A percentile compares a stretch with the other conserved stretches of the same genome.
These are phyloP conservation scores for Parus major DNA, from an alignment of 2,113 vertebrate genomes.

Conservation along the genomic window DNA sequence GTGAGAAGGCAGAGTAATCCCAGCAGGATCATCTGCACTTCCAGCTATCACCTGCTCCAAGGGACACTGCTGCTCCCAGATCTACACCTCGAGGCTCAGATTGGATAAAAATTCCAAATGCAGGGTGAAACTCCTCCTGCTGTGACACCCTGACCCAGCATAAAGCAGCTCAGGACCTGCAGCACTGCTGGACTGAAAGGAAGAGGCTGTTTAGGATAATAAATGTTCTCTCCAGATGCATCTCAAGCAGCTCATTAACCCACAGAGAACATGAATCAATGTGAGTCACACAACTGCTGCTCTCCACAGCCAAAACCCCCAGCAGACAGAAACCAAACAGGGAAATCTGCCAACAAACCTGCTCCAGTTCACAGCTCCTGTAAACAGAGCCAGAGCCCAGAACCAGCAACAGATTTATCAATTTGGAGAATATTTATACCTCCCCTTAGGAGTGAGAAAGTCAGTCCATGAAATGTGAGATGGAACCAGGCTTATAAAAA, in stretches of 20 bases:
- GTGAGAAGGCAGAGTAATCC: background rate
- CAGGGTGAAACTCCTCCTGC: background rate
- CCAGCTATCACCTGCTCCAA: background rate
- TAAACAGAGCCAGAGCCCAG: background rate
- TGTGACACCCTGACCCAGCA: background rate
- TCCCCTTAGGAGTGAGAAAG: background rate
- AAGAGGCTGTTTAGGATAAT: background rate
- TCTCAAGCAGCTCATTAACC: background rate
- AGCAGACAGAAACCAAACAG: background rate
- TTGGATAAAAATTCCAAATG: background rate
- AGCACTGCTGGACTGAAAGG: background rate
- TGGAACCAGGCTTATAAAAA: background rate
- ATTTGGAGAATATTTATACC: background rate
- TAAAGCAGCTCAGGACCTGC: background rate
- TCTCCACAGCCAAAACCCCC: background rate
- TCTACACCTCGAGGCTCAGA: fast-evolving
- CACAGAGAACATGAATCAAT: background rate
- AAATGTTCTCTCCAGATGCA: background rate
- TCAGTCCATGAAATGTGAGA: fast-evolving
- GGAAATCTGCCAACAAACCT: background rate
- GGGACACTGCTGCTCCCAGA: background rate
- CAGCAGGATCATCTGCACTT: background rate
- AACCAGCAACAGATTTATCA: background rate
- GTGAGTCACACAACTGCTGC: constrained; percentile 1
- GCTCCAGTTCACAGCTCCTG: background rate